These are phyloP conservation scores for Lerema accius DNA, from an alignment of 1,140 invertebrate genomes.

Conservation along the genomic window DNA sequence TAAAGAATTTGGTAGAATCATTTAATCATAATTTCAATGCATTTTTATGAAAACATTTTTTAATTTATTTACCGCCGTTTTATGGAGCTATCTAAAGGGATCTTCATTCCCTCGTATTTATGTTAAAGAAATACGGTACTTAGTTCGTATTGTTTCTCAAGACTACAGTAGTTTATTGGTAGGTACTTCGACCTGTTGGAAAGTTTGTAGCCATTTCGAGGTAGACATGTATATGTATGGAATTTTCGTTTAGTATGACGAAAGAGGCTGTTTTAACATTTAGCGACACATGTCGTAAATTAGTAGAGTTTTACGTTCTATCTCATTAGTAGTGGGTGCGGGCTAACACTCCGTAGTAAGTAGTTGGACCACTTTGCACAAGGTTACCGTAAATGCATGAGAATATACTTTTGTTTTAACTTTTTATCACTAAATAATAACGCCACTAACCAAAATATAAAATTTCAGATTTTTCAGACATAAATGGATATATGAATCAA, in stretches of 20 bases:
- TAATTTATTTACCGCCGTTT: no score
- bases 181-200: conserved; percentile 35
- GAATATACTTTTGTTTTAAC: no score
- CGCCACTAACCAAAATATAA: conserved; percentile 10
- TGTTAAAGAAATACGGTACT: conserved; percentile 3
- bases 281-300: conserved; percentile 67
- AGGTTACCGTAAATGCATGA: conserved; percentile 10
- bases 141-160: conserved; percentile 40
- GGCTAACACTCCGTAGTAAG: conserved; percentile 40
- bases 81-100: no score
- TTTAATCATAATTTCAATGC: no score
- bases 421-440: no score
- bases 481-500: no score
- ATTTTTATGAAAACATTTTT: no score
- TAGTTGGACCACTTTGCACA: conserved; percentile 24
- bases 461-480: no score
- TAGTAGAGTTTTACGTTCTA: conserved; percentile 52
- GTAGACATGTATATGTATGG: conserved; percentile 38
- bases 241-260: conserved; percentile 57
- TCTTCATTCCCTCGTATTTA: background rate
- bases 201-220: conserved; percentile 43
- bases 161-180: conserved; percentile 5
- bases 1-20: no score
- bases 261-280: conserved; percentile 62
- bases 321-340: conserved; percentile 66